These are phyloP conservation scores for Mamestra brassicae DNA, from an alignment of 2,888 invertebrate species.

Conservation along the genomic window DNA sequence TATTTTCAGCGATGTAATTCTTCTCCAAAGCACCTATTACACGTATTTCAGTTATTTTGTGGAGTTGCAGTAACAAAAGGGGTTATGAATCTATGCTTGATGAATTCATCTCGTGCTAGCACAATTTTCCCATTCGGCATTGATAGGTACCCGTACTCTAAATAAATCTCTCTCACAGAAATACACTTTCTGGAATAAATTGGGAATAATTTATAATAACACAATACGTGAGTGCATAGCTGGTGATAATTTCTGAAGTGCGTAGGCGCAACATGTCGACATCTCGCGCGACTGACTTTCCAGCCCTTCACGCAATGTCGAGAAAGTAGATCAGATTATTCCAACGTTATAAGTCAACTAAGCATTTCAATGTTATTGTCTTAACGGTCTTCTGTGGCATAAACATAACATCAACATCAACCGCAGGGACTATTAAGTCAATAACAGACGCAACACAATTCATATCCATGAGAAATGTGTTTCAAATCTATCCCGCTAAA, in stretches of 20 bases:
- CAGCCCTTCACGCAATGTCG: slow-evolving; percentile 54
- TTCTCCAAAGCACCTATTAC: too few species aligned
- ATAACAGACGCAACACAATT: slow-evolving; percentile 20
- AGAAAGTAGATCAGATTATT: slow-evolving; percentile 61
- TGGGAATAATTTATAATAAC: slow-evolving; percentile 42
- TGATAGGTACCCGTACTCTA: neutral
- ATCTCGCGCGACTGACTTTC: slow-evolving; percentile 46
- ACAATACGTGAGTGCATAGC: slow-evolving; percentile 34
- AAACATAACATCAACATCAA: slow-evolving; percentile 25
- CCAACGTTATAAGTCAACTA: slow-evolving; percentile 31
- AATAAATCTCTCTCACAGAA: neutral
- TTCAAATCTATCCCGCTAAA: slow-evolving; percentile 12
- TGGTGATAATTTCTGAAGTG: slow-evolving; percentile 54
- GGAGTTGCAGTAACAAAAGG: too few species aligned
- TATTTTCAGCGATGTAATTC: too few species aligned
- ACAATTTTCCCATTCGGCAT: neutral
- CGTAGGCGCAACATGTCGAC: slow-evolving; percentile 60
- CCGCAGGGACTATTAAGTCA: slow-evolving; percentile 4
- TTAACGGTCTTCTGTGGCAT: slow-evolving; percentile 16
- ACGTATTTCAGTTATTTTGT: too few species aligned
- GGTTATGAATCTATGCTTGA: neutral
- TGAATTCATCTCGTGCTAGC: neutral
- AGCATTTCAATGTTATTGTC: slow-evolving; percentile 16
- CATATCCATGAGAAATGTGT: slow-evolving; percentile 21
- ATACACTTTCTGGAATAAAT: slow-evolving; percentile 35